These are phyloP conservation scores for Sakesphorus luctuosus DNA, from an alignment of 2,113 vertebrate genomes.

Conservation along the genomic window DNA sequence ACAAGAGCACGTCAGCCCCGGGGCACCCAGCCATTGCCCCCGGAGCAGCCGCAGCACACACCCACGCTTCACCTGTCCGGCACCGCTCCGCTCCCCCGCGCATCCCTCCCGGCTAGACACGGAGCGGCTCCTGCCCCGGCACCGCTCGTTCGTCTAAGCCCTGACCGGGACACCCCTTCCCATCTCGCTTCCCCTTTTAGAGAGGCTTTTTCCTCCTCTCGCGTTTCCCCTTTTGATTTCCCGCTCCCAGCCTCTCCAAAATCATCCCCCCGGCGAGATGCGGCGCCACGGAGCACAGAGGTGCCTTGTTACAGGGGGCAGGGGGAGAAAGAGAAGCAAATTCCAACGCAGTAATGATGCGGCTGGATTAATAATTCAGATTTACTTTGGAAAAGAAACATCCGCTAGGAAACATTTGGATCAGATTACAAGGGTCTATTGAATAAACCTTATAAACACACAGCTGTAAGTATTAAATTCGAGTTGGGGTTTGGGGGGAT, in stretches of 20 bases:
- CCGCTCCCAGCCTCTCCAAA: neutral
- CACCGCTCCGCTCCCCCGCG: neutral
- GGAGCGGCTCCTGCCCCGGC: neutral
- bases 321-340: constrained; percentile 66
- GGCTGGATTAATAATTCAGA: constrained; percentile 82
- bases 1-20: neutral
- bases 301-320: constrained; percentile 74
- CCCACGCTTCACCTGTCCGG: neutral
- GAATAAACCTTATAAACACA: constrained; percentile 81
- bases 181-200: neutral
- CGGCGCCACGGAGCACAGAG: constrained; percentile 70
- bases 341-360: constrained; percentile 79
- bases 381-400: constrained; percentile 84
- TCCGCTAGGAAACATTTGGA: constrained; percentile 84
- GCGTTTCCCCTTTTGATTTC: neutral
- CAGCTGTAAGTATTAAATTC: constrained; percentile 82
- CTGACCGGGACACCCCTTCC: neutral
- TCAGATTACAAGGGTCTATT: constrained; percentile 83
- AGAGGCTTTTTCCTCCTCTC: neutral
- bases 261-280: neutral
- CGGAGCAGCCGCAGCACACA: neutral
- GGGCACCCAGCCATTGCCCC: neutral
- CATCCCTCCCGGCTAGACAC: neutral
- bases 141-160: neutral
- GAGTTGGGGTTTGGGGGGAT: constrained; percentile 52